Evolutionary conservation across 1,140 invertebrate genomes (phyloP).

Genomic region (Procambarus clarkii): DNA sequence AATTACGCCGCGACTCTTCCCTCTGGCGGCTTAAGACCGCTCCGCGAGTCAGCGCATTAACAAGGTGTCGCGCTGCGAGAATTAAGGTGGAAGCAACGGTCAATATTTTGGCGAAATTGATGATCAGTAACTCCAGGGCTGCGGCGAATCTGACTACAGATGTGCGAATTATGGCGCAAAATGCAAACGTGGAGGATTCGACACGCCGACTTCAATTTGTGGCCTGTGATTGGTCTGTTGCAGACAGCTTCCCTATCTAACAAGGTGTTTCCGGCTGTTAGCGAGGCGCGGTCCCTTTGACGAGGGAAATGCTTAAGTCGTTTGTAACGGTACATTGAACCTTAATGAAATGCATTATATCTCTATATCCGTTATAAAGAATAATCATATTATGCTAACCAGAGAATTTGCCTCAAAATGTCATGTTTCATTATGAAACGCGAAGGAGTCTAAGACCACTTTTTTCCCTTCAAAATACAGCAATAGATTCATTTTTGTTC

Average conservation of each 20-base stretch:
- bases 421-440: not conserved
- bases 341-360: slow-evolving; percentile 12
- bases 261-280: slow-evolving; percentile 15
- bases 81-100: not conserved
- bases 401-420: not conserved
- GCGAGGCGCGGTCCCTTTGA: slow-evolving; percentile 12
- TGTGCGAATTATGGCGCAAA: not conserved
- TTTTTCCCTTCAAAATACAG: too few relatives aligned
- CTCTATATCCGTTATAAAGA: not conserved
- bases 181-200: not conserved
- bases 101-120: not conserved
- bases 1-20: not conserved
- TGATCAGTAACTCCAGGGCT: not conserved
- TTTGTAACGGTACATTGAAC: slow-evolving; percentile 17
- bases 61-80: not conserved
- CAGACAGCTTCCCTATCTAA: slow-evolving; percentile 6
- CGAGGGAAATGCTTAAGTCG: not conserved
- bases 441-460: not conserved
- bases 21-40: not conserved
- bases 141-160: not conserved
- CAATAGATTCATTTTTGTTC: too few relatives aligned
- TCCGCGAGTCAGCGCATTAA: not conserved
- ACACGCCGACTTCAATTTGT: not conserved
- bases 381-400: not conserved
- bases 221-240: not conserved